A percentile compares a stretch with the other conserved stretches of the same genome.
Conservation (phyloP, 2,113 vertebrate species). For the Scomber japonicus region DNA sequence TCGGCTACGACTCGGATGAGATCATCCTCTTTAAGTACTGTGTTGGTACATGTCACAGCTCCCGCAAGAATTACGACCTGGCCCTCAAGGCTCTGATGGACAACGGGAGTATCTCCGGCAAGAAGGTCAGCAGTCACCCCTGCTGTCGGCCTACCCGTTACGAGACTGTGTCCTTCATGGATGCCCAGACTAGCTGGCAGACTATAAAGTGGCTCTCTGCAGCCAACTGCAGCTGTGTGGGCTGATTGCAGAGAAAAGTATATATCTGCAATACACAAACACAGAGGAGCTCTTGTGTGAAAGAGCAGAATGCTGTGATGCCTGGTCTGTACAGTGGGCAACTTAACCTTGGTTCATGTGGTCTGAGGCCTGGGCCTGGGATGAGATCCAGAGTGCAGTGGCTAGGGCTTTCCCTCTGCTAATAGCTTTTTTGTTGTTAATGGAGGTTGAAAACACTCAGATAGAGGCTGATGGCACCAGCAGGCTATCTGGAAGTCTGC, state of each 20-base stretch:
- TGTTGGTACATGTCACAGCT: slow-evolving; percentile 88
- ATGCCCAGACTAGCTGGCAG: slow-evolving; percentile 89
- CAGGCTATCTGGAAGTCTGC: slow-evolving; percentile 1
- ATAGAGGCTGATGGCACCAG: neutral
- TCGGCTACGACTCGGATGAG: slow-evolving; percentile 93
- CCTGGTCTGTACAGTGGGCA: neutral
- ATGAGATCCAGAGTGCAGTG: neutral
- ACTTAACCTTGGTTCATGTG: neutral
- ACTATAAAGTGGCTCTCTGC: slow-evolving; percentile 90
- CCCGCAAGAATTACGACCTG: slow-evolving; percentile 89
- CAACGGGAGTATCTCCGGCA: slow-evolving; percentile 76
- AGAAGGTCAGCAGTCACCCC: slow-evolving; percentile 84
- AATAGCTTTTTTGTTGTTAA: neutral
- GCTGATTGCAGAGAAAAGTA: slow-evolving; percentile 76
- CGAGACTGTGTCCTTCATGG: slow-evolving; percentile 92
- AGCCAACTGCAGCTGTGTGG: slow-evolving; percentile 91
- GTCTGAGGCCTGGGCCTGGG: neutral
- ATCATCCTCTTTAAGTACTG: slow-evolving; percentile 93
- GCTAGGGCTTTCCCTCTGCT: neutral
- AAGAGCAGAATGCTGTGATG: slow-evolving; percentile 6
- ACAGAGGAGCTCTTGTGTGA: slow-evolving; percentile 20
- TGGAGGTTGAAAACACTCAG: slow-evolving; percentile 1
- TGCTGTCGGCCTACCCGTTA: slow-evolving; percentile 93
- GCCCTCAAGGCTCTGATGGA: slow-evolving; percentile 85
- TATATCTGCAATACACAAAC: slow-evolving; percentile 4